These are phyloP conservation scores for Notiomystis cincta DNA, from an alignment of 2,113 vertebrate species.

Conservation along the genomic window DNA sequence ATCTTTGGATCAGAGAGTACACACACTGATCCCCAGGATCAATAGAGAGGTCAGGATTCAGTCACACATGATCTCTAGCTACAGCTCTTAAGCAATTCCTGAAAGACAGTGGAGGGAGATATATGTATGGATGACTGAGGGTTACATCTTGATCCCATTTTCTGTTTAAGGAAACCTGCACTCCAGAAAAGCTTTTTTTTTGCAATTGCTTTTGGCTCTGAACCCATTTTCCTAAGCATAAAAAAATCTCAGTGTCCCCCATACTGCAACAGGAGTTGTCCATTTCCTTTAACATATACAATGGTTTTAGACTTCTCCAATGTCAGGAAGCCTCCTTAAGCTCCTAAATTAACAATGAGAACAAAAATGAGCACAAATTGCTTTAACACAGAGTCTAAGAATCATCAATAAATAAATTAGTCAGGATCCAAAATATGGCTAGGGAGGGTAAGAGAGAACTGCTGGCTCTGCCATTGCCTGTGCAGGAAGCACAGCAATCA, in stretches of 20 bases:
- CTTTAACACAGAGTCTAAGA: background rate
- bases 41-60: slow-evolving; percentile 5
- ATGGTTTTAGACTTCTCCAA: background rate
- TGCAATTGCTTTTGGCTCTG: background rate
- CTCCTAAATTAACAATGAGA: background rate
- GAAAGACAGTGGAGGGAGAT: background rate
- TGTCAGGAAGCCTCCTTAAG: background rate
- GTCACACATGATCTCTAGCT: background rate
- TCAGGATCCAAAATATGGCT: background rate
- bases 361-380: background rate
- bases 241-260: background rate
- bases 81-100: background rate
- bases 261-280: background rate
- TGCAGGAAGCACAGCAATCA: background rate
- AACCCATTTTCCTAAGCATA: background rate
- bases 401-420: background rate
- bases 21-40: background rate
- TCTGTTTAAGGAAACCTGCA: background rate
- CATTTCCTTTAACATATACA: background rate
- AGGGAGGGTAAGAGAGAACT: background rate
- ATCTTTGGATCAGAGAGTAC: background rate
- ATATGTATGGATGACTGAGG: background rate
- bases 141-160: background rate
- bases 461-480: background rate
- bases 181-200: background rate